A percentile compares a stretch with the other conserved stretches of the same genome.
These are phyloP conservation scores for Australoheros facetus DNA, from an alignment of 2,797 vertebrate genomes.

Conservation along the genomic window DNA sequence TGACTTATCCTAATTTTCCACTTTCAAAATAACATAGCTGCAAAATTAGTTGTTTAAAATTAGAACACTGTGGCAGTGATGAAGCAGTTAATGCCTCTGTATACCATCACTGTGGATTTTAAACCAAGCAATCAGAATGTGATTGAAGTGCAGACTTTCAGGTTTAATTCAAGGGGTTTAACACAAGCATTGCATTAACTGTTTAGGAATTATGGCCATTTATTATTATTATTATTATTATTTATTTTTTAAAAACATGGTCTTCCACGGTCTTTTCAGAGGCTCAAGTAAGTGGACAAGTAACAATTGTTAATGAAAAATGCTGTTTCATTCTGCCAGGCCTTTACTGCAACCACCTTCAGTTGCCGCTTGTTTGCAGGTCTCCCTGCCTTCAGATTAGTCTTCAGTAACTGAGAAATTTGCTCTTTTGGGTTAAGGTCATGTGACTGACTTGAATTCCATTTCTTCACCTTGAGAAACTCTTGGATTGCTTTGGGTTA, in stretches of 20 bases:
- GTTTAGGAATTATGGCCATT: neutral
- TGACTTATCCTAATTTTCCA: neutral
- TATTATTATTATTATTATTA: too few relatives aligned
- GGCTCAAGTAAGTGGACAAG: neutral
- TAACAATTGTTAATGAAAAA: neutral
- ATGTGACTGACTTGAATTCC: neutral
- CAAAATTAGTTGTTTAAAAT: neutral
- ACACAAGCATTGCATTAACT: neutral
- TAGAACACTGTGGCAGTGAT: neutral
- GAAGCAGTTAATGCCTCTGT: neutral
- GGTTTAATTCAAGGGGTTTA: neutral
- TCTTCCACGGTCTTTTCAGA: neutral
- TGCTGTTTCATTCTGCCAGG: fast-evolving
- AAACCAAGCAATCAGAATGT: neutral
- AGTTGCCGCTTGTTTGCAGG: neutral
- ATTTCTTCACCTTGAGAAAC: neutral
- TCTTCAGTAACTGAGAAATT: neutral
- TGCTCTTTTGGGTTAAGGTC: neutral
- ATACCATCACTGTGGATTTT: fast-evolving
- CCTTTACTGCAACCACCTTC: neutral
- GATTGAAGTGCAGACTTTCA: neutral
- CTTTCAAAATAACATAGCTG: neutral
- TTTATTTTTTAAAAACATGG: neutral
- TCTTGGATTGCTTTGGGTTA: neutral
- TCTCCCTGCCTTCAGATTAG: neutral